These are phyloP conservation scores for Corythucha ciliata DNA, from an alignment of 2,888 invertebrate genomes.

Conservation along the genomic window DNA sequence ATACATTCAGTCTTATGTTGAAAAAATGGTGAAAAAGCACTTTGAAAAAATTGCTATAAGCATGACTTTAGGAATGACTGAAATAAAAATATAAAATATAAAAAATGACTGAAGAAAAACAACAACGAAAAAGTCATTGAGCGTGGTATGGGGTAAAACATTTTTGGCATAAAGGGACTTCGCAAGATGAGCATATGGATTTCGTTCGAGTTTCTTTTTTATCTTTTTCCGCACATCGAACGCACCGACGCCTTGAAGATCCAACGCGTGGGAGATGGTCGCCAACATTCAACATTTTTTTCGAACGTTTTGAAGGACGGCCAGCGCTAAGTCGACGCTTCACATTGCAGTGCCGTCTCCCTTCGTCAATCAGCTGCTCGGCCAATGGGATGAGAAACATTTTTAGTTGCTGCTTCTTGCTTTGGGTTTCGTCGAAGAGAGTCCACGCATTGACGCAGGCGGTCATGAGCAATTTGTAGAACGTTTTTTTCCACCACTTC, in stretches of 20 bases:
- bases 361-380: conserved; percentile 18
- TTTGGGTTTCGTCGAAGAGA: conserved; percentile 24
- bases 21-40: no score
- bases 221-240: background rate
- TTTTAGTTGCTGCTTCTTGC: background rate
- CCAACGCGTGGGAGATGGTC: background rate
- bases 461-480: conserved; percentile 35
- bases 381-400: conserved; percentile 21
- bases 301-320: background rate
- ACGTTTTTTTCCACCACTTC: conserved; percentile 38
- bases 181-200: background rate
- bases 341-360: background rate
- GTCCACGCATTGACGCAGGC: conserved; percentile 35
- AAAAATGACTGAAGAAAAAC: no score
- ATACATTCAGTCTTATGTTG: no score
- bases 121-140: no score
- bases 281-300: background rate
- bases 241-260: background rate
- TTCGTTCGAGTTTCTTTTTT: background rate
- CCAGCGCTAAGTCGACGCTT: background rate
- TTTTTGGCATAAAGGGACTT: background rate
- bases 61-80: no score
- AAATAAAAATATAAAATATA: no score
- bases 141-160: conserved; percentile 1
- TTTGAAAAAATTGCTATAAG: no score